Conservation (phyloP, 2,113 vertebrate species). For the Apodemus speciosus region DNA sequence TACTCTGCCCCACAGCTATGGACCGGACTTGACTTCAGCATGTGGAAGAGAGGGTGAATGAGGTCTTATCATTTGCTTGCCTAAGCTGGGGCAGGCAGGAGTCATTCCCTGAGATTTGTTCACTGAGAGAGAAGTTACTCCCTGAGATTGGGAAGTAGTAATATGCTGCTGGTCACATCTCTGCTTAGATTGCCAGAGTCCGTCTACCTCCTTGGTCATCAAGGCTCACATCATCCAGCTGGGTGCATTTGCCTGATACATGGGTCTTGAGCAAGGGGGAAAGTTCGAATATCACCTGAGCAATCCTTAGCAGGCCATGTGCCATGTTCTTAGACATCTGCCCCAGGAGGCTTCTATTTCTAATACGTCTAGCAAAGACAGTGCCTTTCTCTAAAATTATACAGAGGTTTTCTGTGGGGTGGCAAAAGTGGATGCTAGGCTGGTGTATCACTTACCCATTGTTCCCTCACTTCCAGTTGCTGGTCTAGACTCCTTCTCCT, state of each 20-base stretch:
- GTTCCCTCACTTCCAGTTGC: background rate
- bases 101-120: background rate
- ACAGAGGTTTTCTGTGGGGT: background rate
- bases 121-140: background rate
- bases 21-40: background rate
- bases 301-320: background rate
- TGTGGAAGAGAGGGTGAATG: background rate
- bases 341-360: background rate
- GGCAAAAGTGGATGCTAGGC: background rate
- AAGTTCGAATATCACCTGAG: background rate
- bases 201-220: background rate
- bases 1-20: background rate
- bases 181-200: background rate
- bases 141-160: background rate
- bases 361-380: background rate
- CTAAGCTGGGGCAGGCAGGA: background rate
- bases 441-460: accelerated
- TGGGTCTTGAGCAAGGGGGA: background rate
- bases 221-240: background rate
- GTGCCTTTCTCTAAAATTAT: background rate
- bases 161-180: background rate
- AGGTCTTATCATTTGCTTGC: background rate
- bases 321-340: background rate
- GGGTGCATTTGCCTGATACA: background rate
- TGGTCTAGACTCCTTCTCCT: background rate